Conservation (phyloP, 2,113 vertebrate genomes). For the Carollia perspicillata region DNA sequence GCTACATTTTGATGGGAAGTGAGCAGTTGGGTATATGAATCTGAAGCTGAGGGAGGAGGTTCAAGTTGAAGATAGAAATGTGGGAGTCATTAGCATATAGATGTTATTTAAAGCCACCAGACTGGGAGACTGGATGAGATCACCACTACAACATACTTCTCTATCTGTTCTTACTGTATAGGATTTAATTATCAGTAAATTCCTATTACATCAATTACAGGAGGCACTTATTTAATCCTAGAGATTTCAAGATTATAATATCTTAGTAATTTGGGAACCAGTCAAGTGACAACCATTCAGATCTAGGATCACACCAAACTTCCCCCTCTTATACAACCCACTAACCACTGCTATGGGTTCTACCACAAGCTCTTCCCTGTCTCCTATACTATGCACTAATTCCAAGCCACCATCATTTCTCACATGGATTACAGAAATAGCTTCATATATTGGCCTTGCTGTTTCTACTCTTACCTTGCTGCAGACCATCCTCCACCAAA, state of each 20-base stretch:
- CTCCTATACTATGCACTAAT: not conserved
- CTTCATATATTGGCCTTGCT: not conserved
- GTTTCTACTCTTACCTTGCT: not conserved
- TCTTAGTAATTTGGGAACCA: not conserved
- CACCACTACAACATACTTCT: slow-evolving; percentile 28
- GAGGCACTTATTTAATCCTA: not conserved
- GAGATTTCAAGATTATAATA: slow-evolving; percentile 20
- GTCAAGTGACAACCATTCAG: not conserved
- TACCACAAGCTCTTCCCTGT: not conserved
- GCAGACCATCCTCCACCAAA: not conserved
- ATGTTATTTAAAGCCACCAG: not conserved
- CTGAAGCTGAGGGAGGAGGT: not conserved
- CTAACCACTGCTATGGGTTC: not conserved
- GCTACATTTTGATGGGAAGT: not conserved
- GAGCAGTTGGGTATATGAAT: not conserved
- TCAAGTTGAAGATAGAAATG: not conserved
- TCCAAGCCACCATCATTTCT: not conserved
- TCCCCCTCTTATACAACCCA: not conserved
- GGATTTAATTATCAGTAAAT: slow-evolving; percentile 31
- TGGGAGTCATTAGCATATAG: not conserved
- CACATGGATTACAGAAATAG: not conserved
- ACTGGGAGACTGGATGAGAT: not conserved
- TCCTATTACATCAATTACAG: not conserved
- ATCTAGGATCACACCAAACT: not conserved
- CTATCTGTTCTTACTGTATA: not conserved